phyloP scores from a whole-genome alignment of 2,113 vertebrate genomes.

The Bubo blakistoni region DNA sequence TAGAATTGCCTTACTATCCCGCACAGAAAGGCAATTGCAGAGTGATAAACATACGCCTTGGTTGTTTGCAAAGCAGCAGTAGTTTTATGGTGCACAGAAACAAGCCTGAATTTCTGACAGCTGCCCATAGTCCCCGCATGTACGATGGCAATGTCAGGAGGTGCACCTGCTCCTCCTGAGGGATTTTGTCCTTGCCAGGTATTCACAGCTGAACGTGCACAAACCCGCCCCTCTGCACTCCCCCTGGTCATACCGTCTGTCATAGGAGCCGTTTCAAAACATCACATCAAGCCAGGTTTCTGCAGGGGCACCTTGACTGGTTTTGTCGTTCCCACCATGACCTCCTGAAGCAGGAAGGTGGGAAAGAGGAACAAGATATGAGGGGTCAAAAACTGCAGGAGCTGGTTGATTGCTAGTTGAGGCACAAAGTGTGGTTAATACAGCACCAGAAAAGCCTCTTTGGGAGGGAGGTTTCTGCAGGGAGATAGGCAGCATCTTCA shows the following conservation, averaged over 20 bases:
- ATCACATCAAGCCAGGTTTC: background rate
- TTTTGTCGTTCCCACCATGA: background rate
- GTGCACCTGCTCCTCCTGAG: background rate
- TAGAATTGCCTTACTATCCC: background rate
- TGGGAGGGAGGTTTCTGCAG: background rate
- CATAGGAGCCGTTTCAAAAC: background rate
- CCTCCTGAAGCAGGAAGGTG: background rate
- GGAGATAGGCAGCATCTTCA: background rate
- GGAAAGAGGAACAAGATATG: background rate
- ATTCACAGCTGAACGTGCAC: background rate
- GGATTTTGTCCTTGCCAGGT: background rate
- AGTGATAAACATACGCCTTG: background rate
- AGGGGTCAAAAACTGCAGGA: background rate
- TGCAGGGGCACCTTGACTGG: background rate
- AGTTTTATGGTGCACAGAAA: background rate
- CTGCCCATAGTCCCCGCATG: background rate
- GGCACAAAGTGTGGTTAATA: background rate
- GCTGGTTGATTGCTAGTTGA: background rate
- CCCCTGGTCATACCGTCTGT: background rate
- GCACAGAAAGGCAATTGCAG: background rate
- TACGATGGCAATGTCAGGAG: accelerated
- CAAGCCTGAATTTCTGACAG: background rate
- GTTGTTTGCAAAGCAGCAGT: background rate
- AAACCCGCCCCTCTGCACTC: background rate
- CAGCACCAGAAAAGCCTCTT: background rate